phyloP scores from a whole-genome alignment of 2,888 invertebrate species.

The Polylopha cassiicola region DNA sequence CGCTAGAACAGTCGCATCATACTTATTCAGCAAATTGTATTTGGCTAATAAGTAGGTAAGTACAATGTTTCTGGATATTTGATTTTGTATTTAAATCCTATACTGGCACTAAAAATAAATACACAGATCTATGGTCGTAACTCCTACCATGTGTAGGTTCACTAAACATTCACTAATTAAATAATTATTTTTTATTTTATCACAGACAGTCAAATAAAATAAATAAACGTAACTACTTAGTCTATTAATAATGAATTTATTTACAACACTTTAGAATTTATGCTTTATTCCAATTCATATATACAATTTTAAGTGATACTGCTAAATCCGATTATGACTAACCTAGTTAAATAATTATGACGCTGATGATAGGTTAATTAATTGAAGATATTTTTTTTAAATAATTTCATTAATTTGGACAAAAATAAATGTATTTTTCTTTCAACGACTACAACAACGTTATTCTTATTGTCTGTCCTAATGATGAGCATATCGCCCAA shows the following conservation, averaged over 20 bases:
- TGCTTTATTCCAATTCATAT: slow-evolving; percentile 63
- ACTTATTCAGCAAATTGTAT: too few relatives aligned
- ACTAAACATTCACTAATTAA: slow-evolving; percentile 17
- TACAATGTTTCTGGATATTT: too few relatives aligned
- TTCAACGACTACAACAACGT: slow-evolving; percentile 21
- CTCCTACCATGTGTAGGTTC: slow-evolving; percentile 1
- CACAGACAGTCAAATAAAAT: slow-evolving; percentile 55
- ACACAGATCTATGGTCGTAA: too few relatives aligned
- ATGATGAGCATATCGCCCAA: slow-evolving; percentile 44
- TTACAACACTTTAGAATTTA: slow-evolving; percentile 72
- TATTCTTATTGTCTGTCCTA: slow-evolving; percentile 39
- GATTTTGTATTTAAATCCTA: too few relatives aligned
- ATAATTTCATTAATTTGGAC: not conserved
- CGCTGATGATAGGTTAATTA: too few relatives aligned
- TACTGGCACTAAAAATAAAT: too few relatives aligned
- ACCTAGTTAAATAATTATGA: slow-evolving; percentile 11
- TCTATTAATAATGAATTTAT: slow-evolving; percentile 49
- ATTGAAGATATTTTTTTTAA: too few relatives aligned
- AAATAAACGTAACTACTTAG: slow-evolving; percentile 20
- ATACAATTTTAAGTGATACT: slow-evolving; percentile 20
- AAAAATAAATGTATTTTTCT: slow-evolving; percentile 15
- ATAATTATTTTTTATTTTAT: slow-evolving; percentile 34
- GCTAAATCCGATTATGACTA: slow-evolving; percentile 15
- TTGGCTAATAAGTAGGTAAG: too few relatives aligned
- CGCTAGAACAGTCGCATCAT: too few relatives aligned